phyloP scores from a whole-genome alignment of 2,797 vertebrate genomes.

The Pangasius larnaudii region DNA sequence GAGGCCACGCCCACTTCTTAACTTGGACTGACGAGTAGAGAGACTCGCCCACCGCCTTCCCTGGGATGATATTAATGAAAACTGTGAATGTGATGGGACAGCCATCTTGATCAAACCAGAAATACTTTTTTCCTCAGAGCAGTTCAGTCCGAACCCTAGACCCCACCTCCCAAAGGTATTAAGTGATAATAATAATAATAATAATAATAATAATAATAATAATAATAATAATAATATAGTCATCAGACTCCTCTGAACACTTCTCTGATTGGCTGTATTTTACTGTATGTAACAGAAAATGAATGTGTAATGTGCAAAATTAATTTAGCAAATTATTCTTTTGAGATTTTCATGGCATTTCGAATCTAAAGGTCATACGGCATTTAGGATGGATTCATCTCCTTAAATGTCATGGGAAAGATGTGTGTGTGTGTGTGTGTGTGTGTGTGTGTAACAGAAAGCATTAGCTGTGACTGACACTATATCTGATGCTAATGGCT shows the following conservation, averaged over 20 bases:
- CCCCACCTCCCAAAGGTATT: not conserved
- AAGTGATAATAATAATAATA: not conserved
- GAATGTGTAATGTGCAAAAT: not conserved
- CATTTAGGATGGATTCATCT: not conserved
- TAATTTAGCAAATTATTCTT: not conserved
- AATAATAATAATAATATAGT: not conserved
- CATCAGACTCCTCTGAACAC: not conserved
- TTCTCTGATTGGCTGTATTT: not conserved
- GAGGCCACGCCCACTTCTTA: not conserved
- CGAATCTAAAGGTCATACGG: not conserved
- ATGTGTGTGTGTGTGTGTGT: not conserved
- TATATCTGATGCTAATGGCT: slow-evolving; percentile 68
- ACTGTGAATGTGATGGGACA: not conserved
- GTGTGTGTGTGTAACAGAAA: slow-evolving; percentile 44
- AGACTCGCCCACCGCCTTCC: not conserved
- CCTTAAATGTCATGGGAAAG: not conserved
- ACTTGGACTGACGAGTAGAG: not conserved
- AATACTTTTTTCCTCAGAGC: not conserved
- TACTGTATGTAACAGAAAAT: not conserved
- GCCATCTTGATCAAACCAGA: not conserved
- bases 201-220: not conserved
- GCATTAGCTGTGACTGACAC: slow-evolving; percentile 61
- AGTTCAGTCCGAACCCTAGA: not conserved
- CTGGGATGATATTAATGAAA: not conserved
- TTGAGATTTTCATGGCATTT: not conserved